Base-by-base conservation (phyloP, 1,140 invertebrate species). In the Lamellibrachia luymesi region DNA sequence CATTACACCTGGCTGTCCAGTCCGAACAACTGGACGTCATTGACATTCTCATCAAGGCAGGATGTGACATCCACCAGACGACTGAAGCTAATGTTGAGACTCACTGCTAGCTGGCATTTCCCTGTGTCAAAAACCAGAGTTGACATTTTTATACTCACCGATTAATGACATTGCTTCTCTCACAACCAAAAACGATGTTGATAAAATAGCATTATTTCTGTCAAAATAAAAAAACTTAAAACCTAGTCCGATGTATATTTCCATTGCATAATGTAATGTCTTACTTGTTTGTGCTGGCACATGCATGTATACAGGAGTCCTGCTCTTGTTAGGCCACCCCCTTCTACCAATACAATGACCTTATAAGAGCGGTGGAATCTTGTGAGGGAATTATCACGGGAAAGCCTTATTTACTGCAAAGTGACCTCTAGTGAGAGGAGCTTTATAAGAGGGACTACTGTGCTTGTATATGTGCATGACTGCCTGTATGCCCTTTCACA, bases 31-130 rank as follows among this genome's bases (percentile, higher is more conserved):
- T 93, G 27, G 92, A 93, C 38, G 49, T 93, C 49, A 93, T 93
- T 8, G 92, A 93, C 52, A 93, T 93, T 90, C 64, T 93, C 27
- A 80, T 93, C n/a, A 49, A 38, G 52, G 92, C 92, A 2, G 92
- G 56, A 8, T 50, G 89, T 90, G 64, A 92, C 51, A 52, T 92
- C 27, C n/a, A 92, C 51, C 49, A 52, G 10, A 51, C 92, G 7
- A 92, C 92, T 2, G 50, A 92, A 6, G 50, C 92, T 22, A 91
- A 91, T 51, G 51, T 52, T 51, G 92, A 92, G 38, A 92, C 92
- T 22, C 27, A 50, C 8, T 51, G 92, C 10, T 50, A 52, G 52
- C 25, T 7, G 52, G 64, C 2, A 80, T 22, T 17, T 80, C 64
- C 64, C 38, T 38, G 13, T 80, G 64, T 17, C 13, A 80, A 80